A percentile compares a stretch with the other conserved stretches of the same genome.
phyloP scores from a whole-genome alignment of 2,888 invertebrate genomes.

The Oligia strigilis region DNA sequence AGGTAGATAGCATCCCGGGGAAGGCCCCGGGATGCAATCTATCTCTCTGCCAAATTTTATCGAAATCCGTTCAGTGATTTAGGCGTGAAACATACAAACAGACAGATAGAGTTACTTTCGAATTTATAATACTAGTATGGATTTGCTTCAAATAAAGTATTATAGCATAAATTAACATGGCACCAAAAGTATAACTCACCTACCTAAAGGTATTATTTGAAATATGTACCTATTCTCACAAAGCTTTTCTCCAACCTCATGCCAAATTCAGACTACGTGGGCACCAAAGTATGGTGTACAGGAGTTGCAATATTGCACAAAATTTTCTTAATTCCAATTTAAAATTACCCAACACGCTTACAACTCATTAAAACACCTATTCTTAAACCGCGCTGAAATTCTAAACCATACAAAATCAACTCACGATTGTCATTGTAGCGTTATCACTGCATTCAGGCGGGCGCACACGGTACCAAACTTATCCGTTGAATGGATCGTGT shows the following conservation, averaged over 20 bases:
- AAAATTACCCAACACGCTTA: conserved; percentile 42
- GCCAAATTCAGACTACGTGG: neutral
- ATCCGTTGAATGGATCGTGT: conserved; percentile 87
- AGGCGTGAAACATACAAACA: too few relatives aligned
- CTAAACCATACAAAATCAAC: conserved; percentile 73
- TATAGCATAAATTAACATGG: neutral
- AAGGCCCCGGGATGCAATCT: too few relatives aligned
- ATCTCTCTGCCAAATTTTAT: too few relatives aligned
- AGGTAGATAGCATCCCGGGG: too few relatives aligned
- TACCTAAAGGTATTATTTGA: neutral
- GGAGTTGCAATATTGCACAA: conserved; percentile 31
- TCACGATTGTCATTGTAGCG: conserved; percentile 82
- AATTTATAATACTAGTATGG: too few relatives aligned
- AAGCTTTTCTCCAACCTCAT: conserved; percentile 12
- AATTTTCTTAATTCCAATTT: conserved; percentile 30
- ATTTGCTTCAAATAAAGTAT: neutral
- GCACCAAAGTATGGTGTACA: neutral
- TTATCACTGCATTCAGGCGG: conserved; percentile 85
- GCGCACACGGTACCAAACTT: conserved; percentile 85
- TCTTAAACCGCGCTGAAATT: conserved; percentile 56
- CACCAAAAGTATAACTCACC: neutral
- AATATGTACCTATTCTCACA: neutral
- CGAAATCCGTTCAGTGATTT: too few relatives aligned
- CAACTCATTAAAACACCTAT: conserved; percentile 63
- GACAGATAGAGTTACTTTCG: too few relatives aligned